Evolutionary conservation across 2,797 vertebrate genomes (phyloP).

Genomic region (Thripadectes ignobilis): DNA sequence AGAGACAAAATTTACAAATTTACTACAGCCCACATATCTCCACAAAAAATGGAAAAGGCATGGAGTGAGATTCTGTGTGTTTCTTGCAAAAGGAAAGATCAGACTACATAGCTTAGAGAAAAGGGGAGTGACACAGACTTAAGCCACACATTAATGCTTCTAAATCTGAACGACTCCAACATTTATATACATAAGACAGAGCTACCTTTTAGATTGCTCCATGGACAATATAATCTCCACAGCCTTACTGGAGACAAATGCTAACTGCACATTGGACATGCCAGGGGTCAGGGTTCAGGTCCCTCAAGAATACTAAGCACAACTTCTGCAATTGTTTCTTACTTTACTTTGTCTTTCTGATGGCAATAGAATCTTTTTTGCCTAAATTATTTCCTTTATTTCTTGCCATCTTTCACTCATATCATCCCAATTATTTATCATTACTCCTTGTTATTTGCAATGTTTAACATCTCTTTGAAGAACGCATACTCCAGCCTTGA

Average conservation of each 20-base stretch:
- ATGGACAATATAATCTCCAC: neutral
- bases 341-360: neutral
- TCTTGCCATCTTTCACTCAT: neutral
- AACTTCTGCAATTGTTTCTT: neutral
- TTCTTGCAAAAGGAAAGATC: neutral
- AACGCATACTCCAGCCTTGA: neutral
- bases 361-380: neutral
- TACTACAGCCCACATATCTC: neutral
- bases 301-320: neutral
- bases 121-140: neutral
- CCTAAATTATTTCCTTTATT: conserved; percentile 4
- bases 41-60: neutral
- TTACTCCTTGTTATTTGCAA: conserved; percentile 42
- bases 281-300: neutral
- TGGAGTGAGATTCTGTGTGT: neutral
- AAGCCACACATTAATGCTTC: neutral
- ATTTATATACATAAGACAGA: neutral
- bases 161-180: neutral
- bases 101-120: neutral
- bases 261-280: accelerated
- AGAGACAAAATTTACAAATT: neutral
- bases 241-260: neutral
- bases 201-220: neutral
- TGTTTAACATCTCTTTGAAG: conserved; percentile 11
- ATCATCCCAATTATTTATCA: conserved; percentile 29